phyloP scores from a whole-genome alignment of 2,113 vertebrate species.

The Brienomyrus brachyistius region DNA sequence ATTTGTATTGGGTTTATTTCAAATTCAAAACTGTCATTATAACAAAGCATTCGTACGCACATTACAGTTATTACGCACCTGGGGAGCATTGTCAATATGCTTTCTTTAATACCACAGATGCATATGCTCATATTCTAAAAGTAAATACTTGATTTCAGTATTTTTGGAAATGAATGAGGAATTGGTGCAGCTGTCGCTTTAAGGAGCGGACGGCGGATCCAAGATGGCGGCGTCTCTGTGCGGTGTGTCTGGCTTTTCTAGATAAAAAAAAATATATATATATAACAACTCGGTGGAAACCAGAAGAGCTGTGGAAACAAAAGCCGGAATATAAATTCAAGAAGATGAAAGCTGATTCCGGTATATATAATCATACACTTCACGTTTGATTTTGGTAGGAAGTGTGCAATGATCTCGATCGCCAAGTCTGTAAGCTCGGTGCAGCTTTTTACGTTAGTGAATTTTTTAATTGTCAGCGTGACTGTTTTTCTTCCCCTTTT shows the following conservation, averaged over 20 bases:
- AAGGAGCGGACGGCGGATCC: conserved; percentile 6
- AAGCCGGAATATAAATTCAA: not conserved
- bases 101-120: not conserved
- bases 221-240: conserved; percentile 18
- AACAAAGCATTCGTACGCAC: not conserved
- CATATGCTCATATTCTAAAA: not conserved
- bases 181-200: conserved; percentile 6
- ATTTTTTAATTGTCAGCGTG: not conserved
- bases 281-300: not conserved
- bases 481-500: not conserved
- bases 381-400: not conserved
- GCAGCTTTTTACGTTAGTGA: not conserved
- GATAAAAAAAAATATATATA: not conserved
- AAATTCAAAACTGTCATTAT: not conserved
- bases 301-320: not conserved
- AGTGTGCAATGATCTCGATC: not conserved
- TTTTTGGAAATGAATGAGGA: not conserved
- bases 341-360: conserved; percentile 17
- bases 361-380: not conserved
- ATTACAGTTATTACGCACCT: not conserved
- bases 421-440: not conserved
- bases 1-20: not conserved
- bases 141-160: not conserved
- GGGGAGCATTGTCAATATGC: not conserved
- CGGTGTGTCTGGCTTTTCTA: not conserved